Evolutionary conservation across 2,888 invertebrate genomes (phyloP), one percentile per base, ranked within the genome.

Genomic region (Tinea semifulvella): DNA sequence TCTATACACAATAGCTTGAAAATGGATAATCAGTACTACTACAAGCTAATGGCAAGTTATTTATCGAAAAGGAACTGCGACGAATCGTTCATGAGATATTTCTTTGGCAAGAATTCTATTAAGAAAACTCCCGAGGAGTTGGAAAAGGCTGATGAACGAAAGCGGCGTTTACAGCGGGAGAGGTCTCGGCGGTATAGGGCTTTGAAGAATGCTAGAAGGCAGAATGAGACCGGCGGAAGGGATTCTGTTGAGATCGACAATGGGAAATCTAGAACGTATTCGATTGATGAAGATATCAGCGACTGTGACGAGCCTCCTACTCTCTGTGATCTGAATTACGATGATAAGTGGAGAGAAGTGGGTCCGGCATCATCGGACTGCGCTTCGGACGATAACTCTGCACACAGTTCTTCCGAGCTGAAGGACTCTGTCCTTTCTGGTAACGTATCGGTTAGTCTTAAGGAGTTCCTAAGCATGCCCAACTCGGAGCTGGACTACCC

Each of bases 11-110:
- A 14, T 36, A 38, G 3, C 6, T 11, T 8, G n/a, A 48, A 42
- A 10, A 80, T 80, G 79, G 79, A 79, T 54, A 79, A 75, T 56
- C 79, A 80, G 54, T 79, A 80, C 53, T 80, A 80, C 51, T 79
- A 79, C 53, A 79, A 80, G 53, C 52, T 79, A 44, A 80, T 80
- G 80, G 79, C 79, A 14, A 80, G 70, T 53, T 80, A 80, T 54
- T 55, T 80, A 38, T 79, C 80, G 14, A 80, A 80, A 63, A 63
- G 76, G 42, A 79, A 79, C 60, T 80, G 79, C 55, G 79, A 79
- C 60, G 79, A 80, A 59, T 80, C 79, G 44, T 79, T 79, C 55
- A 77, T 80, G 74, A 67, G 79, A 51, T 80, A 80, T 57, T 79
- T 80, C 55, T 79, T 80, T 49, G 79, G 79, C 27, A 79, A 79